Conservation (phyloP, 2,888 invertebrate species). For the Chymomyza caudatula region DNA sequence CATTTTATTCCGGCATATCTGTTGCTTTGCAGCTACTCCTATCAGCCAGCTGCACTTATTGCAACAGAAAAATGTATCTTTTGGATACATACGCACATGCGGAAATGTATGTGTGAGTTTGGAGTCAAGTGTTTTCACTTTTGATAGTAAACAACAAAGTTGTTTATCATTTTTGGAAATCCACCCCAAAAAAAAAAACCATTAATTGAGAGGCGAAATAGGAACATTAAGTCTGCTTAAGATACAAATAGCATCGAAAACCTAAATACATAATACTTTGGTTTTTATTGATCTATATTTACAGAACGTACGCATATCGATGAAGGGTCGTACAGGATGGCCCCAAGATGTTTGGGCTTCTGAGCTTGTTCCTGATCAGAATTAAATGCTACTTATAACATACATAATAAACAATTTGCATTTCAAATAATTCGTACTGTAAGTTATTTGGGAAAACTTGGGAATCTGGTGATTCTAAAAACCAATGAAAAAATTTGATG, state of each 20-base stretch:
- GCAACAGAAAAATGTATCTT: not conserved
- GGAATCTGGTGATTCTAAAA: not conserved
- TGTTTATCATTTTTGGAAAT: constrained; percentile 29
- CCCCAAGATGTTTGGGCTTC: constrained; percentile 98
- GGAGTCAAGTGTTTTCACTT: constrained; percentile 2
- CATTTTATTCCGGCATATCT: constrained; percentile 28
- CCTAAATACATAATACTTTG: not conserved
- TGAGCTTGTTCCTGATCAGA: constrained; percentile 84
- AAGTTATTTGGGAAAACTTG: not conserved
- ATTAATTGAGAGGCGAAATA: not conserved
- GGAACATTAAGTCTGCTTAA: constrained; percentile 2
- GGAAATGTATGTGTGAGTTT: not conserved
- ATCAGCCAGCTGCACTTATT: constrained; percentile 18
- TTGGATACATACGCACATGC: not conserved
- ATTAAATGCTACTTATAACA: constrained; percentile 35
- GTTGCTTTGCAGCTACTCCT: no score
- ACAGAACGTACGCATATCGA: constrained; percentile 67
- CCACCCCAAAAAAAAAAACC: not conserved
- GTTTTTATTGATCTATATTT: constrained; percentile 20
- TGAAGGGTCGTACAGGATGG: constrained; percentile 96
- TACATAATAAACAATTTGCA: not conserved
- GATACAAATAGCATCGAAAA: not conserved
- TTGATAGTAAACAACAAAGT: constrained; percentile 3
- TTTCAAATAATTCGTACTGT: not conserved
- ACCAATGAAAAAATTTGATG: no score